Percentiles rank a stretch among this genome's conserved stretches.
phyloP scores from a whole-genome alignment of 2,888 invertebrate genomes.

The Onchidella celtica region DNA sequence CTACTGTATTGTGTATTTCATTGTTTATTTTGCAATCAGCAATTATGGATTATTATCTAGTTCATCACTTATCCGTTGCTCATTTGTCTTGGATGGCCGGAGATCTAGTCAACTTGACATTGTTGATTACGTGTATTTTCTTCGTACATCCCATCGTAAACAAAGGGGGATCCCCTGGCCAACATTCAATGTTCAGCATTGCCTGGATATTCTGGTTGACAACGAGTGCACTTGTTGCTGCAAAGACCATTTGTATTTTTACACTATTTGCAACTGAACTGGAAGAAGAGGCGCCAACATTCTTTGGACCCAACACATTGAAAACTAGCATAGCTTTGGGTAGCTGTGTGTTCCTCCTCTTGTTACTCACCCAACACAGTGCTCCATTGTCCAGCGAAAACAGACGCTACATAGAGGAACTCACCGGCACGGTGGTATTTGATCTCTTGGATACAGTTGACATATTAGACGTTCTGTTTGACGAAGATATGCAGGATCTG shows the following conservation, averaged over 20 bases:
- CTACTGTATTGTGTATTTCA: slow-evolving; percentile 57
- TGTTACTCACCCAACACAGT: slow-evolving; percentile 83
- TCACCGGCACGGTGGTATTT: slow-evolving; percentile 82
- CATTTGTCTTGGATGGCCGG: slow-evolving; percentile 34
- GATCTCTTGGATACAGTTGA: slow-evolving; percentile 83
- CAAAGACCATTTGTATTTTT: slow-evolving; percentile 82
- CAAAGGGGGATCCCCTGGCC: slow-evolving; percentile 46
- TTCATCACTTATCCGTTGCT: not conserved
- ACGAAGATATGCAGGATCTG: slow-evolving; percentile 64
- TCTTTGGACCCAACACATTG: slow-evolving; percentile 80
- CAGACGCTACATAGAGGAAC: slow-evolving; percentile 81
- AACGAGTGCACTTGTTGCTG: slow-evolving; percentile 72
- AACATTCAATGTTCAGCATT: slow-evolving; percentile 61
- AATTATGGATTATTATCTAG: slow-evolving; percentile 81
- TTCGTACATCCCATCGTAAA: slow-evolving; percentile 47
- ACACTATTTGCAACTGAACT: slow-evolving; percentile 73
- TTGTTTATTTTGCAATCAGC: slow-evolving; percentile 78
- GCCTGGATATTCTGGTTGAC: slow-evolving; percentile 82
- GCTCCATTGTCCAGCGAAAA: slow-evolving; percentile 80
- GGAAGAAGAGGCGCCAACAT: slow-evolving; percentile 70
- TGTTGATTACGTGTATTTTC: slow-evolving; percentile 39
- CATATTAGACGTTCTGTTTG: slow-evolving; percentile 81
- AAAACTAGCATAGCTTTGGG: slow-evolving; percentile 79
- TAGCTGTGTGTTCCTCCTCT: slow-evolving; percentile 82
- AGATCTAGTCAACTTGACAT: slow-evolving; percentile 36